These are phyloP conservation scores for Brachionus paranguensis DNA, from an alignment of 1,140 invertebrate species.

Conservation along the genomic window DNA sequence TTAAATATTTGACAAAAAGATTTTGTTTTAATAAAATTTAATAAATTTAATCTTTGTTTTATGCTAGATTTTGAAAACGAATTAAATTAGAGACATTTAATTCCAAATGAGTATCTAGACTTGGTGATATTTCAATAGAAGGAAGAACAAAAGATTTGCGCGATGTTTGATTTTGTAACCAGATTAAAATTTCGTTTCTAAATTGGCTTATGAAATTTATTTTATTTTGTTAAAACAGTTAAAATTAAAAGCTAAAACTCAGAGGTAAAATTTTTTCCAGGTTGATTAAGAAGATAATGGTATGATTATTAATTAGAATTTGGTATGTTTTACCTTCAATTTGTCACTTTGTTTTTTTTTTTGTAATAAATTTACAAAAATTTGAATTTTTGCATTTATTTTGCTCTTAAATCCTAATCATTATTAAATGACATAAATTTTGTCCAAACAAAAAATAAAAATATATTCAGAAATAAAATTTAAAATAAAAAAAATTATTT, in stretches of 20 bases:
- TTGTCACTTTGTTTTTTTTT: neutral
- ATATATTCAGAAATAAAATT: too few species aligned
- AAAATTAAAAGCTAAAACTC: neutral
- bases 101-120: neutral
- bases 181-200: neutral
- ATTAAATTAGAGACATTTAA: conserved; percentile 19
- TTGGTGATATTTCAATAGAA: neutral
- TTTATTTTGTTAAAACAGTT: neutral
- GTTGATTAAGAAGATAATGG: neutral
- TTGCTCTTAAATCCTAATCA: neutral
- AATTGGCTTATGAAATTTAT: neutral
- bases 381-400: neutral
- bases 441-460: too few species aligned
- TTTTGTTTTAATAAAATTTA: conserved; percentile 12
- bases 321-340: neutral
- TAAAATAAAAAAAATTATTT: too few species aligned
- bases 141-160: conserved; percentile 3
- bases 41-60: neutral
- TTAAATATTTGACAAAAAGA: conserved; percentile 13
- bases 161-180: neutral
- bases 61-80: neutral
- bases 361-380: neutral
- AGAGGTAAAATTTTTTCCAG: neutral
- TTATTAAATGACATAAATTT: neutral
- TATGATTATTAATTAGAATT: neutral